Evolutionary conservation across 2,113 vertebrate species (phyloP).

Genomic region (Phalacrocorax aristotelis): DNA sequence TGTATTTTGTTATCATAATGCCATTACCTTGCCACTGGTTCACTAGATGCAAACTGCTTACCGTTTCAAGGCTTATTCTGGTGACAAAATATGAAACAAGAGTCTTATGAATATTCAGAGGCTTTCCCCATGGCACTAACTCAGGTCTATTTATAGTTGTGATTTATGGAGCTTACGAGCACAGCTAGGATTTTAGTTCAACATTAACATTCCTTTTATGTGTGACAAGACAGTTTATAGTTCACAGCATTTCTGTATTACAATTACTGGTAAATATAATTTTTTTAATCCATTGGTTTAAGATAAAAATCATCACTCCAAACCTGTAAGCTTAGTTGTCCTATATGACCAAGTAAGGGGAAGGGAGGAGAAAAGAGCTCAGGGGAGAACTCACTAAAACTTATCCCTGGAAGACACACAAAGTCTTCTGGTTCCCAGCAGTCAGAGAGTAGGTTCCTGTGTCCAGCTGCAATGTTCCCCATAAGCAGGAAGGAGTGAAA

Average conservation of each 20-base stretch:
- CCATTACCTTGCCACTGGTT: constrained; percentile 26
- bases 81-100: neutral
- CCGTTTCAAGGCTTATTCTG: constrained; percentile 7
- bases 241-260: neutral
- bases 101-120: constrained; percentile 49
- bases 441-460: neutral
- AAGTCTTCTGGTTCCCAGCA: neutral
- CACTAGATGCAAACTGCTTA: constrained; percentile 10
- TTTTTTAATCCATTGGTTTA: neutral
- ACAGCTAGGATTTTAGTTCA: constrained; percentile 22
- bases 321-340: neutral
- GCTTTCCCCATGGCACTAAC: neutral
- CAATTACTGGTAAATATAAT: neutral
- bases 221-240: constrained; percentile 25
- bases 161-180: constrained; percentile 24
- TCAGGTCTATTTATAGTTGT: constrained; percentile 23
- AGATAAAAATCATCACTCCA: neutral
- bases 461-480: neutral
- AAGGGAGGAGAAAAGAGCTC: neutral
- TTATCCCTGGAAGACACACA: neutral
- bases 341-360: neutral
- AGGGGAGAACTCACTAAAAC: neutral
- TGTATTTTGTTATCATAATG: constrained; percentile 42
- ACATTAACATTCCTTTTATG: constrained; percentile 1
- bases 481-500: neutral